Evolutionary conservation across 2,888 invertebrate species (phyloP), one percentile per base, ranked within the genome.

Genomic region (Acleris laterana): DNA sequence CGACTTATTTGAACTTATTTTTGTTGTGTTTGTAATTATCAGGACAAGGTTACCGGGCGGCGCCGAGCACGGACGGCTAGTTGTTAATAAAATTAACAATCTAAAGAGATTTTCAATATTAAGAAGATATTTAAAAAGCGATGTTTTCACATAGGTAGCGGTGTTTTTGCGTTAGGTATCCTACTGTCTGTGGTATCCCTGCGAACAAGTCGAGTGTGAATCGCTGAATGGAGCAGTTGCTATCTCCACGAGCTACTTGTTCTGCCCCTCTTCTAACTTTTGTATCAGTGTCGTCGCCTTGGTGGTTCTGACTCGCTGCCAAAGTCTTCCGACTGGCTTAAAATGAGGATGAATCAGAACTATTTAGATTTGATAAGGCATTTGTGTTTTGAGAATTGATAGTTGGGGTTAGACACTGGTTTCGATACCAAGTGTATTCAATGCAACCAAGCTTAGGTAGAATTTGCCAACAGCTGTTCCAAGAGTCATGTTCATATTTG

Each of bases 141-240:
- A 9, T 9, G 2, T 9, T 3, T 32, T 9, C 9, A 32, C 32
- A 32, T 32, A 6, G 32, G 32, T 32, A 3, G 32, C 9, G 32
- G 9, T 7, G 32, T 32, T 32, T 38, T 4, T 38, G 38, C 38
- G 4, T 38, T 46, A n/a, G n/a, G n/a, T n/a, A 6, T 49, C 32
- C 5, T 58, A 32, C 1, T 16, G 16, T 19, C n/a, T 25, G 49
- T 44, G 44, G 17, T 22, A 60, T 48, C 28, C 52, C 57, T 59
- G 68, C 61, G 63, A 62, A 71, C 69, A 74, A 77, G 72, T 77
- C 75, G 72, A 77, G 77, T 75, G 77, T 74, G 72, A 77, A 72
- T 72, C 72, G 68, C 68, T 71, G 73, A 70, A 74, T 70, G 72
- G 70, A 69, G 69, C 53, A 71, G 73, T 71, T 70, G 69, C 72